Percentiles rank a stretch among this genome's conserved stretches.
Evolutionary conservation across 2,888 invertebrate species (phyloP).

Genomic region (Zhengitettix transpicula): DNA sequence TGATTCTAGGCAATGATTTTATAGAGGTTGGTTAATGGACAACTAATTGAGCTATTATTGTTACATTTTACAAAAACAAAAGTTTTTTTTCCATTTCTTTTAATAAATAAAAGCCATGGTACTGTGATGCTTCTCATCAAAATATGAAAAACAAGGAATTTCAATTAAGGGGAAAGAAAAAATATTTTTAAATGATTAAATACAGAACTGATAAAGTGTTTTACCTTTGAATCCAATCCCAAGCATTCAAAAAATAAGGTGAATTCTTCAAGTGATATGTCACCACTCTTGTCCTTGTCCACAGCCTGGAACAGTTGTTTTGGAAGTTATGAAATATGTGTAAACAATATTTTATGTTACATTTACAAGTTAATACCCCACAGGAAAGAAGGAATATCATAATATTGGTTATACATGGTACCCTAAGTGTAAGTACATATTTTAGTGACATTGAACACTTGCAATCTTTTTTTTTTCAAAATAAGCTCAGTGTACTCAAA

Average conservation of each 20-base stretch:
- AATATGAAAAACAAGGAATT: too few relatives aligned
- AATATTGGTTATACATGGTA: not conserved
- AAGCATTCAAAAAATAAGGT: constrained; percentile 68
- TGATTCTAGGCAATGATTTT: too few relatives aligned
- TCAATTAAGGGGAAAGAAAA: too few relatives aligned
- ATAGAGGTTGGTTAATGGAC: too few relatives aligned
- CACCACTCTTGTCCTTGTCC: constrained; percentile 62
- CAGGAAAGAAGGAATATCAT: not conserved
- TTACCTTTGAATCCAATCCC: constrained; percentile 49
- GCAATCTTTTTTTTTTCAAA: too few relatives aligned
- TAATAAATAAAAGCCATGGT: too few relatives aligned
- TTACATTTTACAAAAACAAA: too few relatives aligned
- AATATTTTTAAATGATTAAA: too few relatives aligned
- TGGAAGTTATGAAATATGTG: not conserved
- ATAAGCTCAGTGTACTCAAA: not conserved
- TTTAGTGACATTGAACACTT: not conserved
- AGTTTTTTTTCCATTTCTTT: too few relatives aligned
- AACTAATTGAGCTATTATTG: too few relatives aligned
- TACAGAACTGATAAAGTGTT: not conserved
- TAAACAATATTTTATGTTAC: too few relatives aligned
- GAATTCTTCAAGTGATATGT: constrained; percentile 64
- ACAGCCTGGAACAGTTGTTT: constrained; percentile 43
- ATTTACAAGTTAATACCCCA: not conserved
- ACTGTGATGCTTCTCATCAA: too few relatives aligned
- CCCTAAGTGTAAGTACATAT: not conserved